These are phyloP conservation scores for Axea sp. DNA, from an alignment of 2,888 invertebrate genomes.

Conservation along the genomic window DNA sequence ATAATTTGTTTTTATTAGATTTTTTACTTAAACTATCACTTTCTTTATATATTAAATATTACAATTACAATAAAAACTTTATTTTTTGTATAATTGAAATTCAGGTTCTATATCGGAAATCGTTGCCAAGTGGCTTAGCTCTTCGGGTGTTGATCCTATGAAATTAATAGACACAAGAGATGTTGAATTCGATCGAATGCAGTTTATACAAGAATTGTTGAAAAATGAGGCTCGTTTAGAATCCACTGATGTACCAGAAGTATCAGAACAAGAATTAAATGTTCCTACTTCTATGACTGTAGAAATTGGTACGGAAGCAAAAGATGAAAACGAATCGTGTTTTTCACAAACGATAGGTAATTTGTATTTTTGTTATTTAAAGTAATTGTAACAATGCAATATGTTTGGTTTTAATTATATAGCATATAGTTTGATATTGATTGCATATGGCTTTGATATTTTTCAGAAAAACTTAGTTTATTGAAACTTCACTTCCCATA, in stretches of 20 bases:
- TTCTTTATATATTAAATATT: neutral
- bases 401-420: no score
- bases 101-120: slow-evolving; percentile 93
- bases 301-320: slow-evolving; percentile 70
- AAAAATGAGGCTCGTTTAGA: slow-evolving; percentile 66
- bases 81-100: neutral
- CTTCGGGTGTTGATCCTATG: slow-evolving; percentile 85
- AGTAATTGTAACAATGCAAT: neutral
- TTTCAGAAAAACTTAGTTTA: slow-evolving; percentile 76
- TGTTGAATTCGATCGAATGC: slow-evolving; percentile 72
- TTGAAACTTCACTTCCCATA: slow-evolving; percentile 91
- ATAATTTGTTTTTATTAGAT: slow-evolving; percentile 1
- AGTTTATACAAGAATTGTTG: slow-evolving; percentile 64
- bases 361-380: slow-evolving; percentile 8
- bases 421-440: no score
- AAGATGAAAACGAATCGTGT: slow-evolving; percentile 66
- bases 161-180: slow-evolving; percentile 77
- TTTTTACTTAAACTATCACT: neutral
- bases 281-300: slow-evolving; percentile 62
- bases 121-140: slow-evolving; percentile 91
- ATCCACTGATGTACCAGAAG: slow-evolving; percentile 67
- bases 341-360: slow-evolving; percentile 70
- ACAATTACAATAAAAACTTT: neutral
- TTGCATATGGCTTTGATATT: no score
- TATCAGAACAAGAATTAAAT: slow-evolving; percentile 64